Evolutionary conservation across 2,113 vertebrate species (phyloP).

Genomic region (human (Homo sapiens)): DNA sequence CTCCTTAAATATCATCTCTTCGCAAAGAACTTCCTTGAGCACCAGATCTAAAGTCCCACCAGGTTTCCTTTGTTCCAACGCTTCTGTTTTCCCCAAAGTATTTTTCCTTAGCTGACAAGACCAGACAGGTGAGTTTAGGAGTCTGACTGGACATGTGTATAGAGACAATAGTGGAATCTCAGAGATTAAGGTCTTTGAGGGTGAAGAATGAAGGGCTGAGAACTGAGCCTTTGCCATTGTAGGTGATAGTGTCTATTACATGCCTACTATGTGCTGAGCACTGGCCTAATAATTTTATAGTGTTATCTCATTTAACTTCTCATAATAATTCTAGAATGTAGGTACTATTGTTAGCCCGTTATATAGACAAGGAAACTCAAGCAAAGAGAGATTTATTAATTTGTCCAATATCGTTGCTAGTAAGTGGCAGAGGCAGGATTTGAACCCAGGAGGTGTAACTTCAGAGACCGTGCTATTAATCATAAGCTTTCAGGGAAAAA

Average conservation of each 20-base stretch:
- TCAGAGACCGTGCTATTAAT: background rate
- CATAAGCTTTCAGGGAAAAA: background rate
- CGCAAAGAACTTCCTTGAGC: background rate
- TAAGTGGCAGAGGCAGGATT: background rate
- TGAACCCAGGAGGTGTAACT: background rate
- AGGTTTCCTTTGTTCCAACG: background rate
- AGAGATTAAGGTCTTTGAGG: background rate
- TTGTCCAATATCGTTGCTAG: background rate
- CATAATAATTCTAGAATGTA: background rate
- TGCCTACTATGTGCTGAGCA: background rate
- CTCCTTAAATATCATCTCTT: background rate
- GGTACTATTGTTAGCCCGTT: background rate
- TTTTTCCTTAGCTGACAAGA: background rate
- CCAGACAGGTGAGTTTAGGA: background rate
- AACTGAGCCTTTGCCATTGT: background rate
- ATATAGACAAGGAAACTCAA: background rate
- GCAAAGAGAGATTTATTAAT: background rate
- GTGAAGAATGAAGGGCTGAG: background rate
- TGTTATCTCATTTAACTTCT: background rate
- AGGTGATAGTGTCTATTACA: background rate
- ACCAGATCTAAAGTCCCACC: background rate
- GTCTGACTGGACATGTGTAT: background rate
- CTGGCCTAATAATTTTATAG: background rate
- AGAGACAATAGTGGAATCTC: background rate
- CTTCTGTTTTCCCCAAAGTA: background rate